Percentiles rank a stretch among this genome's conserved stretches.
These are phyloP conservation scores for Montipora sp. DNA, from an alignment of 64 coral and sea anemone species.

Conservation along the genomic window DNA sequence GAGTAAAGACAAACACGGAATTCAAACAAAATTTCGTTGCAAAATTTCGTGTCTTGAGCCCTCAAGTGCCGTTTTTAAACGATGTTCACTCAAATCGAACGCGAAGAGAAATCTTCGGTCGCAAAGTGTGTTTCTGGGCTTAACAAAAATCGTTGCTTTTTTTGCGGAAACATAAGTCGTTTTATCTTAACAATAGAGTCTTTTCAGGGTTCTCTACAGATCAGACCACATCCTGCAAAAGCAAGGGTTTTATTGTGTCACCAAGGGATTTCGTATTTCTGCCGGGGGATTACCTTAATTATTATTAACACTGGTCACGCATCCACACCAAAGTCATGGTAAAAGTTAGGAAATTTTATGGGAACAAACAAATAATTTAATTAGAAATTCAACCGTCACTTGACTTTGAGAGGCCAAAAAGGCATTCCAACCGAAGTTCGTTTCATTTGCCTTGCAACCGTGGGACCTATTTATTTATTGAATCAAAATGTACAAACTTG, in stretches of 20 bases:
- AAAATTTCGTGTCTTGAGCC: neutral
- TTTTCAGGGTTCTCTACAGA: constrained; percentile 31
- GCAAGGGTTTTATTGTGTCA: constrained; percentile 52
- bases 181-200: constrained; percentile 40
- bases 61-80: neutral
- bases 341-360: neutral
- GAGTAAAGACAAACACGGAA: constrained; percentile 24
- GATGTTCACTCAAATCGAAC: neutral
- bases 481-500: neutral
- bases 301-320: constrained; percentile 41
- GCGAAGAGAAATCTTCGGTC: neutral
- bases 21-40: constrained; percentile 5
- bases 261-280: constrained; percentile 24
- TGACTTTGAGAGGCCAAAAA: constrained; percentile 13
- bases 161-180: constrained; percentile 62
- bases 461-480: no score
- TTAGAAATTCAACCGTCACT: neutral
- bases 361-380: constrained; percentile 58
- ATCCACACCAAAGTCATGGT: constrained; percentile 16
- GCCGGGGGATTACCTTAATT: constrained; percentile 42
- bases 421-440: neutral
- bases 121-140: neutral
- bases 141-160: constrained; percentile 30
- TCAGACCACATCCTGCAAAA: constrained; percentile 40
- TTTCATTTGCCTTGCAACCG: neutral